Evolutionary conservation across 1,140 invertebrate genomes (phyloP).

Genomic region (Antheraea mylitta): DNA sequence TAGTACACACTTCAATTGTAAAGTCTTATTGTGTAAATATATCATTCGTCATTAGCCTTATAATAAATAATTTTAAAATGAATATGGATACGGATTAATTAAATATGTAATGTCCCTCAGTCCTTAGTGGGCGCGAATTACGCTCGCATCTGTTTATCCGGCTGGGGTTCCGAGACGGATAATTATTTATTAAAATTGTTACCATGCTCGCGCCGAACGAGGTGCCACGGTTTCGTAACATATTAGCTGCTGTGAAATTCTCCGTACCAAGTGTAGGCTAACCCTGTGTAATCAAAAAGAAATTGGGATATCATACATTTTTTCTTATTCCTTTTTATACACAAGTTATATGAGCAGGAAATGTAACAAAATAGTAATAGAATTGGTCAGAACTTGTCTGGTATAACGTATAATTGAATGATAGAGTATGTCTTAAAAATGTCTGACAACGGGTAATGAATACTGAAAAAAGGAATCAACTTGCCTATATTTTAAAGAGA

Average conservation of each 20-base stretch:
- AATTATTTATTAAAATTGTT: constrained; percentile 72
- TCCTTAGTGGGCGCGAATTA: constrained; percentile 27
- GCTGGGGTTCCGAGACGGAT: constrained; percentile 37
- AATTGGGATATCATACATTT: neutral
- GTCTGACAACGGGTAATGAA: too few species aligned
- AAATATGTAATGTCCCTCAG: neutral
- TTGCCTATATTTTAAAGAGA: too few species aligned
- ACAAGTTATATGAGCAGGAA: too few species aligned
- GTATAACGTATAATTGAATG: too few species aligned
- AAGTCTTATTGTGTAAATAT: too few species aligned
- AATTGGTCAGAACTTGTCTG: too few species aligned
- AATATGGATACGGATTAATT: neutral
- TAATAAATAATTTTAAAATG: neutral
- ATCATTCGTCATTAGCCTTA: neutral
- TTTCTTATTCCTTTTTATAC: too few species aligned
- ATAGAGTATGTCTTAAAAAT: too few species aligned
- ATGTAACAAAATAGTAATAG: too few species aligned
- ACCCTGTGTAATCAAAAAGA: constrained; percentile 7
- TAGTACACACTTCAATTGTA: too few species aligned
- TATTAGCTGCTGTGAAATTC: constrained; percentile 58
- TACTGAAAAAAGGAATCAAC: too few species aligned
- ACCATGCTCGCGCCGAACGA: constrained; percentile 39
- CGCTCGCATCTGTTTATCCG: constrained; percentile 49
- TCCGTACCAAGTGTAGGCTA: constrained; percentile 38
- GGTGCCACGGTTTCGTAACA: constrained; percentile 40